Evolutionary conservation across 2,113 vertebrate species (phyloP).

Genomic region (Nesogale talazaci): DNA sequence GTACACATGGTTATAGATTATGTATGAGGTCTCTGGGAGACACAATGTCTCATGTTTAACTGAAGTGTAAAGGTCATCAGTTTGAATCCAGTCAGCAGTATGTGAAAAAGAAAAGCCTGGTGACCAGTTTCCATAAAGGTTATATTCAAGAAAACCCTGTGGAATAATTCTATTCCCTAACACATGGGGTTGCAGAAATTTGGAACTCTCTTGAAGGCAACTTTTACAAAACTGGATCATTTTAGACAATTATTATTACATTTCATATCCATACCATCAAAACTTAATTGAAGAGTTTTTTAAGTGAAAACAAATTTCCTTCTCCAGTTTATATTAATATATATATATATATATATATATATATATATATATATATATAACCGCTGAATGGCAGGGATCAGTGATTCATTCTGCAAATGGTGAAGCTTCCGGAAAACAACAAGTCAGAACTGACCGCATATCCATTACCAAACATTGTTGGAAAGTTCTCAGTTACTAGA

Average conservation of each 20-base stretch:
- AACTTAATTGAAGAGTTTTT: accelerated
- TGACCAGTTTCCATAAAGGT: too few relatives aligned
- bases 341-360: too few relatives aligned
- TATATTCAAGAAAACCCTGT: too few relatives aligned
- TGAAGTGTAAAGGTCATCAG: background rate
- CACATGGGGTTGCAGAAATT: too few relatives aligned
- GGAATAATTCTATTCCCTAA: too few relatives aligned
- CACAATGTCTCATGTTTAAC: background rate
- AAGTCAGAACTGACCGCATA: too few relatives aligned
- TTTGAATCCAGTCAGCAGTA: too few relatives aligned
- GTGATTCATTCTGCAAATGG: background rate
- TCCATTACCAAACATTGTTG: background rate
- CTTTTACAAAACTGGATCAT: background rate
- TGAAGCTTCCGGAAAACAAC: background rate
- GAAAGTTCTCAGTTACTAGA: background rate
- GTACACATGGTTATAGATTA: too few relatives aligned
- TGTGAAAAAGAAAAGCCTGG: too few relatives aligned
- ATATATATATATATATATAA: too few relatives aligned
- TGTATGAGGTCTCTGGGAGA: too few relatives aligned
- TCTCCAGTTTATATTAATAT: background rate
- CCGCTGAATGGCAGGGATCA: background rate
- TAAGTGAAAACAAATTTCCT: background rate
- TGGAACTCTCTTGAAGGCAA: too few relatives aligned
- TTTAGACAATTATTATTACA: background rate
- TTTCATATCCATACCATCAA: background rate